Evolutionary conservation across 2,888 invertebrate genomes (phyloP).

Genomic region (Corbicula japonica): DNA sequence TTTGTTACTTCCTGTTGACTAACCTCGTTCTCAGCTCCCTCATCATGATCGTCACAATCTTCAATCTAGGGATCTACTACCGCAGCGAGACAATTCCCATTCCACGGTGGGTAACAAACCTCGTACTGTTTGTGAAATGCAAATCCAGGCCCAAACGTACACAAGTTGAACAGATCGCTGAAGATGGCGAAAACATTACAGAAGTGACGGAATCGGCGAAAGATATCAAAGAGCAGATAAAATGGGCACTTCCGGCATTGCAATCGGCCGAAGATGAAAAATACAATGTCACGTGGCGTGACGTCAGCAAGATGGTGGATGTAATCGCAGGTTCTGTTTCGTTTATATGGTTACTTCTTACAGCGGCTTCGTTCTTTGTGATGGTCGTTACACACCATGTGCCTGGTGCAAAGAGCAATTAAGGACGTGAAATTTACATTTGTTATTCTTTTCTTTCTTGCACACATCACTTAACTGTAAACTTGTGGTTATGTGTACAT

Average conservation of each 20-base stretch:
- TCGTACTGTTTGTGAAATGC: conserved; percentile 13
- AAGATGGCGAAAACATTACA: conserved; percentile 2
- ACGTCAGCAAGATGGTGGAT: conserved; percentile 25
- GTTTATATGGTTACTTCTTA: conserved; percentile 16
- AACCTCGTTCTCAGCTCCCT: conserved; percentile 63
- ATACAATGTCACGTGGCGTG: conserved; percentile 13
- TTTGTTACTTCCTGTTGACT: conserved; percentile 64
- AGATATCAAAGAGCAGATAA: background rate
- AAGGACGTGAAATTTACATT: too few species aligned
- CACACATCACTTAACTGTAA: too few species aligned
- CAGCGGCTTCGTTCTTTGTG: conserved; percentile 20
- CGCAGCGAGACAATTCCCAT: conserved; percentile 11
- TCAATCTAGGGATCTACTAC: conserved; percentile 61
- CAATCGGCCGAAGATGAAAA: background rate
- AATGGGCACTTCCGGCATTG: conserved; percentile 10
- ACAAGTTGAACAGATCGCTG: conserved; percentile 6
- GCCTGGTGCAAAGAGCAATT: conserved; percentile 7
- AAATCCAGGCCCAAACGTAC: conserved; percentile 4
- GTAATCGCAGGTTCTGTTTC: conserved; percentile 4
- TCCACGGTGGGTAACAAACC: background rate
- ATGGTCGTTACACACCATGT: conserved; percentile 24
- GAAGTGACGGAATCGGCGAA: background rate
- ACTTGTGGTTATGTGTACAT: too few species aligned
- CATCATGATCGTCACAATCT: conserved; percentile 57
- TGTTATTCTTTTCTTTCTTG: too few species aligned